Evolutionary conservation across 2,888 invertebrate species (phyloP).

Genomic region (Salticus scenicus): DNA sequence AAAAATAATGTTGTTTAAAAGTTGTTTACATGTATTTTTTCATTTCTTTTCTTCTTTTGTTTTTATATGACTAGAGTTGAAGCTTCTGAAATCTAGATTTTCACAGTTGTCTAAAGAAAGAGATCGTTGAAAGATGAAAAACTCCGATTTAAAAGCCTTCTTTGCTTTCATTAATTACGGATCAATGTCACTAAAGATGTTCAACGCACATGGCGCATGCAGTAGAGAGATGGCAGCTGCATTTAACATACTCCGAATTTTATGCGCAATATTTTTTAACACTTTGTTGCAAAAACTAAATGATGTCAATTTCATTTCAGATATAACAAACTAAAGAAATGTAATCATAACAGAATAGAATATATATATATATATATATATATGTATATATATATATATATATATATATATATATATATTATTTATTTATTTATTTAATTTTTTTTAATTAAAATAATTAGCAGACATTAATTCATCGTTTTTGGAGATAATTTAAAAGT

Average conservation of each 20-base stretch:
- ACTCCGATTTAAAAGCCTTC: constrained; percentile 43
- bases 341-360: no score
- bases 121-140: constrained; percentile 38
- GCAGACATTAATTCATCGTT: no score
- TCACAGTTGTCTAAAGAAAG: background rate
- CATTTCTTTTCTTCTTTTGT: no score
- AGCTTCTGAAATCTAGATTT: background rate
- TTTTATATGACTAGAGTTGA: no score
- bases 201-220: constrained; percentile 34
- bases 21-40: no score
- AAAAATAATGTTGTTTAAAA: no score
- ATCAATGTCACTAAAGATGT: constrained; percentile 61
- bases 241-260: constrained; percentile 33
- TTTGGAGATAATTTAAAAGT: no score
- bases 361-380: no score
- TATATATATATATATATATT: no score
- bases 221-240: constrained; percentile 35
- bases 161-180: constrained; percentile 63
- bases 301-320: constrained; percentile 3
- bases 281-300: constrained; percentile 57
- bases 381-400: no score
- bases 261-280: constrained; percentile 47
- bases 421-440: no score
- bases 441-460: no score
- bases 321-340: constrained; percentile 21